Evolutionary conservation across 2,888 invertebrate species (phyloP), one percentile per base, ranked within the genome.

Genomic region (Epirrhoe tristata): DNA sequence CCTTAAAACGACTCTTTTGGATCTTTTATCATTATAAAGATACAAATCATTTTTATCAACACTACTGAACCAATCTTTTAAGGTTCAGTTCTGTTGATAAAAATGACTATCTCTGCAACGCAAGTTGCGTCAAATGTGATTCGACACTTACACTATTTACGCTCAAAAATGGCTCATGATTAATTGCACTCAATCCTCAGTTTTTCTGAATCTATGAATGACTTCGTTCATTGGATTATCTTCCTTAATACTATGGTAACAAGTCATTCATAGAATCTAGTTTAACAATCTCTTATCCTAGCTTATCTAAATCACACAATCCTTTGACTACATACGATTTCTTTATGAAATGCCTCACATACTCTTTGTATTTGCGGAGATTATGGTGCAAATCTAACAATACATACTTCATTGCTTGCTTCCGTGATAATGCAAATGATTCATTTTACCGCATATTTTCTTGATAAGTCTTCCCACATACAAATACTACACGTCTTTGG

Each of bases 291-390:
- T 46, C 64, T 52, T 64, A 68, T 14, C 39, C 43, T 64, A 68
- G 64, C 72, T 80, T 81, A 83, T 64, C 86, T 89, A 91, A 73
- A 91, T 91, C 90, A 91, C 90, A 90, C 81, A 80, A 86, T 81
- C 82, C 79, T 84, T 78, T 85, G 86, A 88, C 86, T 88, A 81
- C 77, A 71, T 78, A 82, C 75, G 79, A 81, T 82, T 82, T 80
- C 82, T 77, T 74, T 79, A 74, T 77, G 75, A 81, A 85, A 89
- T 85, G 84, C 83, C 81, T 76, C 63, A 32, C 55, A 60, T 54
- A 63, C 59, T 58, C 56, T 63, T 63, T 67, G 56, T 57, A 34
- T 55, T 39, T 59, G 17, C 46, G 39, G 57, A 53, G 63, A 60
- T 60, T 50, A 52, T 57, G 57, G 59, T 46, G 58, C 50, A 43